Conservation (phyloP, 2,113 vertebrate species). For the Hippocampus guttulatus region DNA sequence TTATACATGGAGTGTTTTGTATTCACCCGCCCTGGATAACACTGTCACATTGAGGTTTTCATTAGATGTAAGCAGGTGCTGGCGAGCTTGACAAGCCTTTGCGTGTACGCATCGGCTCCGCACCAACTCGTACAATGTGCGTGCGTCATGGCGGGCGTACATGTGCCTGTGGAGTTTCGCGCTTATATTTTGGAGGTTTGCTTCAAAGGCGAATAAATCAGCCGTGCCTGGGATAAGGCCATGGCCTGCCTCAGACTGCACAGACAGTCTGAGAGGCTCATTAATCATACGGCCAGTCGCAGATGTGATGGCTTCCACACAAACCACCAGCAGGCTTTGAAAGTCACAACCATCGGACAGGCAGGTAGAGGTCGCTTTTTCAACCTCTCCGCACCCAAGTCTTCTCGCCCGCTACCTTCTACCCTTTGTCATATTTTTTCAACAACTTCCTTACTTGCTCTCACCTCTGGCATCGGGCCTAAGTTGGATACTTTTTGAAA, state of each 20-base stretch:
- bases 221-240: slow-evolving; percentile 89
- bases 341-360: slow-evolving; percentile 91
- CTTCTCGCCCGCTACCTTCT: slow-evolving; percentile 8
- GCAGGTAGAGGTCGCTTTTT: slow-evolving; percentile 65
- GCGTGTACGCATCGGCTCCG: slow-evolving; percentile 31
- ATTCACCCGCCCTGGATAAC: slow-evolving; percentile 65
- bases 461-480: slow-evolving; percentile 56
- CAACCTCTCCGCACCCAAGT: slow-evolving; percentile 2
- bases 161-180: slow-evolving; percentile 54
- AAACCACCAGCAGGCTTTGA: slow-evolving; percentile 95
- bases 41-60: slow-evolving; percentile 90
- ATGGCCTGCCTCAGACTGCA: slow-evolving; percentile 84
- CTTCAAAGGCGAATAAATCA: slow-evolving; percentile 85
- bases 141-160: slow-evolving; percentile 49
- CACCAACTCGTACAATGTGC: slow-evolving; percentile 46
- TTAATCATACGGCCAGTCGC: slow-evolving; percentile 94
- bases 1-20: slow-evolving; percentile 81
- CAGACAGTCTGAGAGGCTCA: slow-evolving; percentile 91
- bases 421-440: slow-evolving; percentile 59
- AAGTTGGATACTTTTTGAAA: slow-evolving; percentile 56
- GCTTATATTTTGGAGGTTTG: slow-evolving; percentile 70
- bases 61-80: slow-evolving; percentile 86
- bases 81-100: slow-evolving; percentile 30
- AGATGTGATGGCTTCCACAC: slow-evolving; percentile 95
- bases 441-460: slow-evolving; percentile 43